Base-by-base conservation (phyloP, 2,797 vertebrate species). In the Xenopus petersii region DNA sequence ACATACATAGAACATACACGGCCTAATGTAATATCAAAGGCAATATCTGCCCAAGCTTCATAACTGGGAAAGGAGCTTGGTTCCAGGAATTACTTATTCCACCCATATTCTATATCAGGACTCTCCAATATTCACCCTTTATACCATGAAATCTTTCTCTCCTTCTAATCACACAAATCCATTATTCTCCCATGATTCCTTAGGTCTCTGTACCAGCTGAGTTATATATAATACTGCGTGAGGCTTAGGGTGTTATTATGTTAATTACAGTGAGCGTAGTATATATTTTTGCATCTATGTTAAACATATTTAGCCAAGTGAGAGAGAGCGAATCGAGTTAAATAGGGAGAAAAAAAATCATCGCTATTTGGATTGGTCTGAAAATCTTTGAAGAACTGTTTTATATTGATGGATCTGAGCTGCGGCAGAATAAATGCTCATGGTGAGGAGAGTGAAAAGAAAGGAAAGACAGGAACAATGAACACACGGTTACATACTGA, bases 281-380 rank as follows among this genome's bases (percentile, higher is more conserved):
- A 65, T 70, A 70, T 74, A 79, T 73, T 70, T 79, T 73, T 79
- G 68, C 42, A 70, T 74, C 60, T 61, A 54, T 30, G 66, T 64
- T 51, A 15, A 58, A 21, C 59, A 63, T 64, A 75, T 64, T n/a
- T 36, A 59, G 8, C 24, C 36, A 69, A 47, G 54, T 3, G 24
- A 73, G 59, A 59, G 24, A 55, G 51, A 68, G 24, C 36, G 55
- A 67, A 67, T 12, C 26, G 56, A 26, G 63, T 47, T 46, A 60
- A 59, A 42, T 17, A 63, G 42, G 36, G 9, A 30, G 4, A 48
- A 51, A 51, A 13, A 58, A 48, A 65, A n/a, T 11, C n/a, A 15
- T 65, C 24, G 8, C 9, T 42, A 46, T 67, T 55, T 73, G 51
- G 54, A 47, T 24, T 36, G 51, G 11, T 36, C 47, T 58, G 33